These are phyloP conservation scores for Chlorops oryzae DNA, from an alignment of 1,140 invertebrate genomes.

Conservation along the genomic window DNA sequence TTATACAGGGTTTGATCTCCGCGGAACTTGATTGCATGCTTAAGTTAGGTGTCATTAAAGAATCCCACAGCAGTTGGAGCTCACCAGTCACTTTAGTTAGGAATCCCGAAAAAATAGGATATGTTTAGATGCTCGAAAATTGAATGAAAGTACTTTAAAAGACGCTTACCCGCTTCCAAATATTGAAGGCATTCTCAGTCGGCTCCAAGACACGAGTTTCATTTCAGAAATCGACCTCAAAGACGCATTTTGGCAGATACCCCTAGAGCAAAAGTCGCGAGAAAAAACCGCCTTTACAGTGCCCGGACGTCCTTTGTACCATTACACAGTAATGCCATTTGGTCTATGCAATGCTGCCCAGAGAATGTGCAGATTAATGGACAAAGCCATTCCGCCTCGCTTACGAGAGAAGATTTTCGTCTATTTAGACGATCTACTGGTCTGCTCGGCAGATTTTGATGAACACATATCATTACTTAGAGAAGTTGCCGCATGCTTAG, in stretches of 20 bases:
- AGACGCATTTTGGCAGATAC: constrained; percentile 26
- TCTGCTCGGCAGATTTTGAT: constrained; percentile 35
- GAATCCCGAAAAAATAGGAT: constrained; percentile 22
- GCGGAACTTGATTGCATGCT: too few species aligned
- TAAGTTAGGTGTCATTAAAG: too few species aligned
- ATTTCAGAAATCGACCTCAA: constrained; percentile 12
- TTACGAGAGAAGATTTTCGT: constrained; percentile 11
- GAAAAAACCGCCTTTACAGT: constrained; percentile 44
- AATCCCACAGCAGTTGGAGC: too few species aligned
- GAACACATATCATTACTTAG: constrained; percentile 31
- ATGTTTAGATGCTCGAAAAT: constrained; percentile 41
- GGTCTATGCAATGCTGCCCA: constrained; percentile 12
- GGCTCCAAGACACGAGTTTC: constrained; percentile 28
- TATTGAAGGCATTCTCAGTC: constrained; percentile 33
- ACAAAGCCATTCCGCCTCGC: constrained; percentile 4
- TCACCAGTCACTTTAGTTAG: constrained; percentile 7
- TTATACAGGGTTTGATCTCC: too few species aligned
- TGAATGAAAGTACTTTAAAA: constrained; percentile 40
- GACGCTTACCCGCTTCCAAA: constrained; percentile 30
- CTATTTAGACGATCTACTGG: constrained; percentile 38
- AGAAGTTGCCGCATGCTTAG: constrained; percentile 17
- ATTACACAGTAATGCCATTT: constrained; percentile 27
- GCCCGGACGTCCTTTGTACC: constrained; percentile 26
- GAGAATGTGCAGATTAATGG: constrained; percentile 8
- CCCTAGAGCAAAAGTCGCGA: constrained; percentile 11